A percentile compares a stretch with the other conserved stretches of the same genome.
Conservation (phyloP, 2,113 vertebrate genomes). For the Pitta sordida region DNA sequence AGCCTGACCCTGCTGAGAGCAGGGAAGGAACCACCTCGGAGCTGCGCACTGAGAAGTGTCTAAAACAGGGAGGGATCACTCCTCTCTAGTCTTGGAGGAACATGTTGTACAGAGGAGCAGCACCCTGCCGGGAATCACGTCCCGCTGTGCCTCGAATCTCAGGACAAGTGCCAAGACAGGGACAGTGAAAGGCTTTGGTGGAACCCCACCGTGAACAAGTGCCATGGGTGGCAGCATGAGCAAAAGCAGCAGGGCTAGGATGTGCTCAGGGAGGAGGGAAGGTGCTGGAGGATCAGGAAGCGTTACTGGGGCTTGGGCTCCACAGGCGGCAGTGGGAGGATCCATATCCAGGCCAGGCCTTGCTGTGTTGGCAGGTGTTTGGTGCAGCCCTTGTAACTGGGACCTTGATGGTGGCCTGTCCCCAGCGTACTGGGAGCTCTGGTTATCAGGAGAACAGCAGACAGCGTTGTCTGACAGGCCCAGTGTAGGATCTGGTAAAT, state of each 20-base stretch:
- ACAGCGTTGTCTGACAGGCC: background rate
- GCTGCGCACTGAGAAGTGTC: background rate
- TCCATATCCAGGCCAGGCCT: background rate
- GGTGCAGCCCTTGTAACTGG: background rate
- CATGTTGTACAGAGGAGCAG: background rate
- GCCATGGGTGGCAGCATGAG: accelerated
- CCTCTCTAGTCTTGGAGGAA: background rate
- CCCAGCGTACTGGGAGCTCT: background rate
- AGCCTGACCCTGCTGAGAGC: background rate
- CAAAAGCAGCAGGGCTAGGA: background rate
- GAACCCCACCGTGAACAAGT: background rate
- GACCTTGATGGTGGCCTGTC: background rate
- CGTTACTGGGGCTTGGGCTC: accelerated
- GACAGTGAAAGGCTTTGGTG: accelerated
- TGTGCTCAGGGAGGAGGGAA: background rate
- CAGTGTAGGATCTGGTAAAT: background rate
- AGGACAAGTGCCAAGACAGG: background rate
- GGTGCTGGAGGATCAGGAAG: background rate
- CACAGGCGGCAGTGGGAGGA: accelerated
- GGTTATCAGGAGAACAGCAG: background rate
- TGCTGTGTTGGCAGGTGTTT: accelerated
- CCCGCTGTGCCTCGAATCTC: background rate
- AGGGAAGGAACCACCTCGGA: background rate
- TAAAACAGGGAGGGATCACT: background rate
- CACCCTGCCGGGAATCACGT: background rate